These are phyloP conservation scores for Drosophila serrata DNA, from an alignment of 1,140 invertebrate genomes.

Conservation along the genomic window DNA sequence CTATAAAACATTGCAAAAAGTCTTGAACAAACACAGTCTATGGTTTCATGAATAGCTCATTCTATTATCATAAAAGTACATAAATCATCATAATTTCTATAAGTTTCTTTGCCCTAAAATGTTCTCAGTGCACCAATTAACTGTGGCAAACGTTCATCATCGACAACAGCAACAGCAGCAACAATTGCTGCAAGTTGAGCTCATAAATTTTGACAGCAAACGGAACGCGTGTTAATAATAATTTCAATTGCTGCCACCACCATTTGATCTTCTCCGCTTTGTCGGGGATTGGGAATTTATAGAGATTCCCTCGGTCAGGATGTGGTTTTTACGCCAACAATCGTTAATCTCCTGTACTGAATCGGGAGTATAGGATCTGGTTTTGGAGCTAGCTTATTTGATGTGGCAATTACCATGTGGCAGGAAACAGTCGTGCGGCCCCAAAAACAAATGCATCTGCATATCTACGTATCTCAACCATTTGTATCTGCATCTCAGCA, in stretches of 20 bases:
- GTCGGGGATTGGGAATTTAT: background rate
- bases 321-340: slow-evolving; percentile 61
- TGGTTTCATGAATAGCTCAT: background rate
- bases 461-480: slow-evolving; percentile 38
- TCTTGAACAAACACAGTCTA: background rate
- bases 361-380: slow-evolving; percentile 8
- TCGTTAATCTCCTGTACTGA: slow-evolving; percentile 59
- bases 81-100: background rate
- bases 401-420: slow-evolving; percentile 71
- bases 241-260: slow-evolving; percentile 51
- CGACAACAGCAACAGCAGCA: slow-evolving; percentile 40
- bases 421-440: slow-evolving; percentile 67
- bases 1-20: too few relatives aligned
- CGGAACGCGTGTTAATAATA: slow-evolving; percentile 67
- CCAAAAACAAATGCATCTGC: slow-evolving; percentile 65
- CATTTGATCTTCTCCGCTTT: slow-evolving; percentile 56
- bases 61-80: background rate
- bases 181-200: slow-evolving; percentile 65
- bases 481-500: slow-evolving; percentile 44
- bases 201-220: slow-evolving; percentile 82
- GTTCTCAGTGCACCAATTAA: slow-evolving; percentile 34
- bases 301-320: slow-evolving; percentile 54
- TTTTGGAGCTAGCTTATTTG: slow-evolving; percentile 54
- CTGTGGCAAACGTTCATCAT: slow-evolving; percentile 37
- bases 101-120: background rate